phyloP scores from a whole-genome alignment of 2,797 vertebrate genomes.

The Bufotes viridis region DNA sequence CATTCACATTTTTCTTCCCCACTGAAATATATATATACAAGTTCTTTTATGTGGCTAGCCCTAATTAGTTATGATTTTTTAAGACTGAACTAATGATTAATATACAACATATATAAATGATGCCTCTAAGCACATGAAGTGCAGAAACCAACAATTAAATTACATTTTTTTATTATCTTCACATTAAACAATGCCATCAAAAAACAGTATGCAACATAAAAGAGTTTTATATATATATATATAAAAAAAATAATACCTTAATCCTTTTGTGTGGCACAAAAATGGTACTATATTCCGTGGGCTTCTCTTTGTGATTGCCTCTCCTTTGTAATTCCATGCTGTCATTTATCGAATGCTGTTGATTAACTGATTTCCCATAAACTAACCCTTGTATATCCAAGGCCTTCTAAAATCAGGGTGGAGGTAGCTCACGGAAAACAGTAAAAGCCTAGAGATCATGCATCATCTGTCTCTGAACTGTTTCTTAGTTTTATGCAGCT shows the following conservation, averaged over 20 bases:
- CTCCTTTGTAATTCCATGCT: constrained; percentile 69
- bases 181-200: neutral
- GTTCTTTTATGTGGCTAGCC: neutral
- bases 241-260: constrained; percentile 69
- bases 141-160: neutral
- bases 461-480: constrained; percentile 75
- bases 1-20: neutral
- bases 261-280: constrained; percentile 71
- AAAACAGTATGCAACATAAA: neutral
- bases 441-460: constrained; percentile 71
- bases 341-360: constrained; percentile 70
- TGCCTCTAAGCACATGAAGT: neutral
- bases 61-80: neutral
- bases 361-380: constrained; percentile 73
- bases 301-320: constrained; percentile 70
- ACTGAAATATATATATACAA: neutral
- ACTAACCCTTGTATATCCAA: constrained; percentile 70
- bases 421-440: constrained; percentile 68
- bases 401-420: constrained; percentile 69
- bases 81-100: neutral
- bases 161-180: neutral
- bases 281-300: constrained; percentile 70
- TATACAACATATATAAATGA: neutral
- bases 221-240: too few species aligned
- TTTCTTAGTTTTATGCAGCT: constrained; percentile 78